Evolutionary conservation across 2,797 vertebrate genomes (phyloP).

Genomic region (Rhinophrynus dorsalis): DNA sequence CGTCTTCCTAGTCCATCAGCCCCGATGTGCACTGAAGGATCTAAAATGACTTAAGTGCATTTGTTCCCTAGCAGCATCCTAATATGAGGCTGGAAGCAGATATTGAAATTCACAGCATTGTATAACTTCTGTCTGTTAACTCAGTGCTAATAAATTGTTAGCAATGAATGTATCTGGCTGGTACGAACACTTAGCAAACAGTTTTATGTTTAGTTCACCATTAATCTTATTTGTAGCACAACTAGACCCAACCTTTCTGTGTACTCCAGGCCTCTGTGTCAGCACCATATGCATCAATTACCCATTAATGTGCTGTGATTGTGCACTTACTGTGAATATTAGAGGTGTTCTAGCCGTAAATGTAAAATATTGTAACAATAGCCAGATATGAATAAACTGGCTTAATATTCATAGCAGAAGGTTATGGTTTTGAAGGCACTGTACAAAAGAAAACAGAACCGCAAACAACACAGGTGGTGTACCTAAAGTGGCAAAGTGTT

Average conservation of each 20-base stretch:
- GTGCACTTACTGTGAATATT: slow-evolving; percentile 22
- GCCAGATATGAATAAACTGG: neutral
- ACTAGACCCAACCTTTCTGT: neutral
- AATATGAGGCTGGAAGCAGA: neutral
- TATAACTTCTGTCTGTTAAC: neutral
- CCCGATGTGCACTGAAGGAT: neutral
- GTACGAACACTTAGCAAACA: slow-evolving; percentile 13
- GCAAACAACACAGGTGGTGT: neutral
- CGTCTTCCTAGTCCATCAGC: too few relatives aligned
- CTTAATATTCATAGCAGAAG: neutral
- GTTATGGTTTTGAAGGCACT: neutral
- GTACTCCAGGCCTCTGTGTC: neutral
- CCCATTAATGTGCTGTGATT: slow-evolving; percentile 6
- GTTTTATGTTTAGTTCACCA: slow-evolving; percentile 3
- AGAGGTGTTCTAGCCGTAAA: neutral
- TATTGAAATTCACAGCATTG: neutral
- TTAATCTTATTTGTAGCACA: neutral
- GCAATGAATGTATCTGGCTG: neutral
- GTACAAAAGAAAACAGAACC: neutral
- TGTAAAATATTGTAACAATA: slow-evolving; percentile 3
- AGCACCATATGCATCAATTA: slow-evolving; percentile 9
- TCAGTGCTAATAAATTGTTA: neutral
- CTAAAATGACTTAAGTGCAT: neutral
- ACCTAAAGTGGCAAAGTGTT: neutral
- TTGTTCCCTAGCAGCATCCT: neutral